Evolutionary conservation across 2,113 vertebrate species (phyloP).

Genomic region (Pygoscelis antarcticus): DNA sequence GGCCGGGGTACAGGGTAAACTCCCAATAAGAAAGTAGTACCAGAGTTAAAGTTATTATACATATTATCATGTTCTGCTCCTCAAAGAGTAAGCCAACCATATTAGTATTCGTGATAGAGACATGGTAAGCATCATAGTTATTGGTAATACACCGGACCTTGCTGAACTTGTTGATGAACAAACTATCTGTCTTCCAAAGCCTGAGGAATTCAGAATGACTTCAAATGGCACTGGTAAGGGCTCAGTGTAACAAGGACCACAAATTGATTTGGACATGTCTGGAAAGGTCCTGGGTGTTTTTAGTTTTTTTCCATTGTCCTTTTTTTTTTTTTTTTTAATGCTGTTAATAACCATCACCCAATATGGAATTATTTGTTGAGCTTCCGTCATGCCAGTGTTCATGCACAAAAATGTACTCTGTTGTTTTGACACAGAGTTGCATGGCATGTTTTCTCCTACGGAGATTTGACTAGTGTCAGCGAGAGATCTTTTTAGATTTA

Average conservation of each 20-base stretch:
- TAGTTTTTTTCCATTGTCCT: fast-evolving
- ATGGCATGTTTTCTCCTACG: not conserved
- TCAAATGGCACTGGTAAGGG: not conserved
- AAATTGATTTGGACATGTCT: not conserved
- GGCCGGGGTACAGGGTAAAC: not conserved
- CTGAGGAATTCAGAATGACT: not conserved
- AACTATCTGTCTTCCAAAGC: not conserved
- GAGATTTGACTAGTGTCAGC: not conserved
- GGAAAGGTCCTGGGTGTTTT: not conserved
- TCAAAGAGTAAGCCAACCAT: not conserved
- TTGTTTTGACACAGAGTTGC: not conserved
- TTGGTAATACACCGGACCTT: not conserved
- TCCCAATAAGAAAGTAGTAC: not conserved
- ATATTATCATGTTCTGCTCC: not conserved
- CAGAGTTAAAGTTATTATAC: not conserved
- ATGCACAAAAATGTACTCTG: not conserved
- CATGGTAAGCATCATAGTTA: not conserved
- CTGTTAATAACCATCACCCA: not conserved
- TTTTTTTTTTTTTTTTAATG: not conserved
- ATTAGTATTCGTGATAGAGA: not conserved
- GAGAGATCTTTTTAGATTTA: not conserved
- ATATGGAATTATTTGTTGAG: not conserved
- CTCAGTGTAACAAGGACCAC: not conserved
- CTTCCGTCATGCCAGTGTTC: not conserved
- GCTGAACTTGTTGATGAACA: not conserved